Evolutionary conservation across 2,113 vertebrate species (phyloP), one percentile per base, ranked within the genome.

Genomic region (Corydoras sp.): DNA sequence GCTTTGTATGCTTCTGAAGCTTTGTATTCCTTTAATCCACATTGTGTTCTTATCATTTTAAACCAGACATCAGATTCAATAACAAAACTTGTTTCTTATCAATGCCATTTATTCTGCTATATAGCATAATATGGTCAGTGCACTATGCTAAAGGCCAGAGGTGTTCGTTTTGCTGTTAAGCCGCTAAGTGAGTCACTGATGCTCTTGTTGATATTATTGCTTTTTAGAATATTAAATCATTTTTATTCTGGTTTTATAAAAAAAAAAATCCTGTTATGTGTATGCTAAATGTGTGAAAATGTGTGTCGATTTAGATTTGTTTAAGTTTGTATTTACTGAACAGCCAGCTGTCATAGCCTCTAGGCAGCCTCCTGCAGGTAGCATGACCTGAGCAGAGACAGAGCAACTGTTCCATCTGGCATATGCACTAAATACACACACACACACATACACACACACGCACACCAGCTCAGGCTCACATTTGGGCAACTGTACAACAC

Each of bases 131-230:
- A 43, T 43, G 7, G 35, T 43, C 35, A 43, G 7, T 43, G 35
- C 7, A 43, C 7, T 43, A 8, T 43, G 35, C 35, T 43, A 43
- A 43, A 43, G 4, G 35, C 35, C 35, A 43, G 35, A 43, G 35
- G 35, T 43, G 35, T 43, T 43, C 0, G 35, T 43, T 43, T 43
- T 43, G 35, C 35, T 43, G 35, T 43, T 43, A 43, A 43, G 7
- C 35, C 35, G 35, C 35, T 43, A 43, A 5, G 35, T 43, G 84
- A 86, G 84, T 80, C 78, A 62, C 76, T 72, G 78, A 74, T 80
- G 77, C 68, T 50, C 72, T 72, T 76, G 79, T 85, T 83, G 79
- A 84, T 76, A 76, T 60, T 79, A 79, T 72, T 78, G 30, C 56
- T 65, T 81, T 73, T 79, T 62, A 81, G 75, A 78, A 73, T 65